Percentiles rank a stretch among this genome's conserved stretches.
These are phyloP conservation scores for Manis crassicaudata DNA, from an alignment of 2,797 vertebrate species.

Conservation along the genomic window DNA sequence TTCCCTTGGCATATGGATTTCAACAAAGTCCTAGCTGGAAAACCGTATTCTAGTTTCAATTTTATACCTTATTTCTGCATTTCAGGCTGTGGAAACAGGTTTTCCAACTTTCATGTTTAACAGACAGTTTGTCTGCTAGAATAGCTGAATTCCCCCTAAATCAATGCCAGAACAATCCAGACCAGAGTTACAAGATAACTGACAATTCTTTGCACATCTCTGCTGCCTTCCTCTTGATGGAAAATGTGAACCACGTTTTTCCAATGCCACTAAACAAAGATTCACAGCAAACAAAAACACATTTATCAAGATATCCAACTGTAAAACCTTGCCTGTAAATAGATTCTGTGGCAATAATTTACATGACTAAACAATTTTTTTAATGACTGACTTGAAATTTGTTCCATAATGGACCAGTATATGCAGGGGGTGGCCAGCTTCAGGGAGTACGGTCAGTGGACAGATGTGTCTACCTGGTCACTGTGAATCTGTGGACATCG, in stretches of 20 bases:
- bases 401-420: neutral
- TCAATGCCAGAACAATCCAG: neutral
- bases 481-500: rapidly evolving
- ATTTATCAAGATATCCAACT: conserved; percentile 31
- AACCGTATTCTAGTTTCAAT: neutral
- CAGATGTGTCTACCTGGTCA: neutral
- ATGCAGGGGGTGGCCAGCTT: neutral
- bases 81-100: neutral
- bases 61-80: neutral
- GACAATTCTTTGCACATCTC: neutral
- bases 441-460: neutral
- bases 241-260: conserved; percentile 17
- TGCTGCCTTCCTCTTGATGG: neutral
- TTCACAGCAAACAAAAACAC: conserved; percentile 62
- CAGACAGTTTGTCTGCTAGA: neutral
- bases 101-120: neutral
- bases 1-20: neutral
- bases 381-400: conserved; percentile 18
- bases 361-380: conserved; percentile 17
- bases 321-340: conserved; percentile 28
- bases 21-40: neutral
- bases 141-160: neutral
- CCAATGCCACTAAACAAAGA: neutral
- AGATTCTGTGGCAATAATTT: neutral
- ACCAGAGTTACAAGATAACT: neutral